Evolutionary conservation across 2,888 invertebrate species (phyloP), one percentile per base, ranked within the genome.

Genomic region (Leptopilina syphax): DNA sequence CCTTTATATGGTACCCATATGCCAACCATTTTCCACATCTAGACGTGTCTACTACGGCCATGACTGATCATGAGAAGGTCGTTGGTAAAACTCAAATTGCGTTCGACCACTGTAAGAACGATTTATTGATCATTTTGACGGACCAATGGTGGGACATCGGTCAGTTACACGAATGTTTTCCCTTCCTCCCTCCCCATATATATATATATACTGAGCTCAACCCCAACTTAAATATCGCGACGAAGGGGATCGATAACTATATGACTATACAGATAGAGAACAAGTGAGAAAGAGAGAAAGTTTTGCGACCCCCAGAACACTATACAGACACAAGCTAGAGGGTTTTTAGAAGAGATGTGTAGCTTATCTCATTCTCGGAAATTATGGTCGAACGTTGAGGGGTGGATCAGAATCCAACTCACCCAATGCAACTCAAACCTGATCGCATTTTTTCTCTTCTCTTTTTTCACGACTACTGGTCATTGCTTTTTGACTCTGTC

Each of bases 301-400:
- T 79, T 77, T 83, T 81, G 79, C 80, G 77, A 78, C 85, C 84
- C 85, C 82, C 78, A 57, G 63, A 34, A 34, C 34, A 57, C 65
- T 18, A 50, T 50, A 18, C 12, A 65, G 79, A 65, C 77, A 78
- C 77, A 78, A 77, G 82, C 80, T 81, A 81, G 60, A 77, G 80
- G 67, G 82, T 77, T 76, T 80, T 76, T 79, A 27, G 54, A 8
- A 84, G 85, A 84, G 87, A 87, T 86, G 88, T 87, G 88, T 87
- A 88, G 89, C 89, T 90, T 90, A 90, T 90, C 90, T 90, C 89
- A 87, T 90, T 89, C 88, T 87, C 87, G 85, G 88, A 89, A 90
- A 90, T 90, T 89, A 90, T 90, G 86, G 88, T 87, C 86, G 88
- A 89, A 87, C 87, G 85, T 86, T 85, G 88, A 88, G 87, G 89